Conservation (phyloP, 2,113 vertebrate genomes). For the Cynocephalus volans region DNA sequence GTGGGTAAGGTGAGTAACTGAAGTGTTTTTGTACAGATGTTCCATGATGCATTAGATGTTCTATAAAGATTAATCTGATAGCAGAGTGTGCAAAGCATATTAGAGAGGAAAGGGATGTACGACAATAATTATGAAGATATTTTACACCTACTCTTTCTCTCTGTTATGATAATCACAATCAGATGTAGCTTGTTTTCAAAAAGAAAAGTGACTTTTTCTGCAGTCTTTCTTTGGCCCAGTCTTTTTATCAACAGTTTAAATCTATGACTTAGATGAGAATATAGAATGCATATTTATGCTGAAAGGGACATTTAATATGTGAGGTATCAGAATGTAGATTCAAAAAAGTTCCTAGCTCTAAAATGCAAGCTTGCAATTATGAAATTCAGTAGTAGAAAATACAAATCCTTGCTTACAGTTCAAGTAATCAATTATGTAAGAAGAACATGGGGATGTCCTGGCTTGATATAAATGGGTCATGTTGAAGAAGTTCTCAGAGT, state of each 20-base stretch:
- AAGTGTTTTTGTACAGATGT: slow-evolving; percentile 5
- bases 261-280: neutral
- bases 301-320: neutral
- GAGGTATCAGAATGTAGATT: neutral
- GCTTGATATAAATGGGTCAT: neutral
- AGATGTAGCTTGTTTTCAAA: neutral
- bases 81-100: neutral
- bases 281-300: neutral
- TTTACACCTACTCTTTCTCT: neutral
- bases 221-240: neutral
- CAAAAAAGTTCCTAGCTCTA: neutral
- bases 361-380: neutral
- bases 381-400: slow-evolving; percentile 10
- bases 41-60: neutral
- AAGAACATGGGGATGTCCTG: neutral
- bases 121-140: neutral
- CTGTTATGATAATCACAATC: neutral
- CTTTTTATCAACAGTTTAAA: neutral
- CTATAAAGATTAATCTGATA: neutral
- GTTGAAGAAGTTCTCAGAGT: neutral
- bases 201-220: neutral
- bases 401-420: neutral
- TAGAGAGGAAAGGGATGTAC: neutral
- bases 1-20: neutral
- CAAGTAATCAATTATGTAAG: neutral